These are phyloP conservation scores for Manis javanica DNA, from an alignment of 2,797 vertebrate genomes.

Conservation along the genomic window DNA sequence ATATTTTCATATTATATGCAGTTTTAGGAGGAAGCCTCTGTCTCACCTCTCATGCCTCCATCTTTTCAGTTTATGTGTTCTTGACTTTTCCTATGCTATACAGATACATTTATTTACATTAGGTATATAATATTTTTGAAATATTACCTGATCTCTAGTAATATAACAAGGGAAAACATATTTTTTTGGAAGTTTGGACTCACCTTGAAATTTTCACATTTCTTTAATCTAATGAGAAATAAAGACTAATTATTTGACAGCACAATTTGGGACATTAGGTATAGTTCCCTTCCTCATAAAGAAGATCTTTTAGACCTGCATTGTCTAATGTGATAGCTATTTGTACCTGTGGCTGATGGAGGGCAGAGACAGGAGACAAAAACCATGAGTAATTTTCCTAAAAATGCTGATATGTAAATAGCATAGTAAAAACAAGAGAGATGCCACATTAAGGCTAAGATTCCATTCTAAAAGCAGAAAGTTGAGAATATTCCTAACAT, in stretches of 20 bases:
- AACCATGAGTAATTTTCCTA: no score
- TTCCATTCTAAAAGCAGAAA: no score
- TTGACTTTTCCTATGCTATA: not conserved
- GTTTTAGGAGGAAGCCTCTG: no score
- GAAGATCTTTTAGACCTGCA: not conserved
- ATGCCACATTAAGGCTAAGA: no score
- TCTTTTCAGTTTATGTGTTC: no score
- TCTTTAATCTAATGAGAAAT: not conserved
- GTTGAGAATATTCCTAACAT: no score
- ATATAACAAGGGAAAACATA: not conserved
- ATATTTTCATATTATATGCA: no score
- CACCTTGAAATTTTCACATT: not conserved
- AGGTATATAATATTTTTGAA: not conserved
- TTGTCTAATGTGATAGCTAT: not conserved
- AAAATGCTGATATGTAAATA: no score
- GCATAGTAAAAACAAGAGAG: no score
- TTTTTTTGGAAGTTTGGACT: not conserved
- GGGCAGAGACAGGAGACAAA: no score
- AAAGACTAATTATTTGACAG: not conserved
- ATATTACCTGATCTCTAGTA: not conserved
- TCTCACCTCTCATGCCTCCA: no score
- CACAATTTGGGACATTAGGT: not conserved
- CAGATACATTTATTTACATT: not conserved
- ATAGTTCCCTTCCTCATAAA: not conserved
- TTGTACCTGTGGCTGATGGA: not conserved